phyloP scores from a whole-genome alignment of 1,140 invertebrate species.

The Gryllus bimaculatus region DNA sequence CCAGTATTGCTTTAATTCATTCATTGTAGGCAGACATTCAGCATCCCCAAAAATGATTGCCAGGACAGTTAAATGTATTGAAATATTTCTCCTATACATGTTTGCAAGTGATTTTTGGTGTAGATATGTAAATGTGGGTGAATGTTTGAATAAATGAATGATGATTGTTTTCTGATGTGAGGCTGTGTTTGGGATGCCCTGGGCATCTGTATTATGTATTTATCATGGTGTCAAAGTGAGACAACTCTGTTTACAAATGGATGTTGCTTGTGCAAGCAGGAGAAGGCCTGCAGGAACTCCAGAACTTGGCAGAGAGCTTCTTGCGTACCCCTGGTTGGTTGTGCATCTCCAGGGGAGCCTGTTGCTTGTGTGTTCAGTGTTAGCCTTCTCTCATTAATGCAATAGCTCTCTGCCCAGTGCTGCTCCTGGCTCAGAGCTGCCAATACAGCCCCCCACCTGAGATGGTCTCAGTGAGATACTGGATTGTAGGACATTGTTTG shows the following conservation, averaged over 20 bases:
- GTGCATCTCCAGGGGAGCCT: not conserved
- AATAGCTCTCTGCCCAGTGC: not conserved
- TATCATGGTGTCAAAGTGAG: not conserved
- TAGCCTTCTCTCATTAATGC: not conserved
- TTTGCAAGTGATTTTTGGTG: too few species aligned
- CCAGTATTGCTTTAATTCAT: not conserved
- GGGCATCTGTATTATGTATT: conserved; percentile 1
- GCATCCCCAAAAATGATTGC: not conserved
- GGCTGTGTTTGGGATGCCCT: not conserved
- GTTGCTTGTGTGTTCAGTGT: conserved; percentile 3
- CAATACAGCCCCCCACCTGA: not conserved
- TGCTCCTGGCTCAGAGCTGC: not conserved
- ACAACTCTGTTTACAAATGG: not conserved
- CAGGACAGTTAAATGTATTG: conserved; percentile 1
- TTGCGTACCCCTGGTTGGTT: not conserved
- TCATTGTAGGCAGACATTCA: not conserved
- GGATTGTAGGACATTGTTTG: not conserved
- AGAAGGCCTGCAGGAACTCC: not conserved
- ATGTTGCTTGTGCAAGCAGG: not conserved
- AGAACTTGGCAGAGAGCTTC: not conserved
- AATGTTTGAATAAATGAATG: not conserved
- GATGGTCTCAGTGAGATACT: not conserved
- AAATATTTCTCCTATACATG: not conserved
- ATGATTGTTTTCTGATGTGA: not conserved
- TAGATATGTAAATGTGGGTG: not conserved